Percentiles rank a stretch among this genome's conserved stretches.
Conservation (phyloP, 92 coral and sea anemone genomes). For the Anthopleura xanthogrammica region DNA sequence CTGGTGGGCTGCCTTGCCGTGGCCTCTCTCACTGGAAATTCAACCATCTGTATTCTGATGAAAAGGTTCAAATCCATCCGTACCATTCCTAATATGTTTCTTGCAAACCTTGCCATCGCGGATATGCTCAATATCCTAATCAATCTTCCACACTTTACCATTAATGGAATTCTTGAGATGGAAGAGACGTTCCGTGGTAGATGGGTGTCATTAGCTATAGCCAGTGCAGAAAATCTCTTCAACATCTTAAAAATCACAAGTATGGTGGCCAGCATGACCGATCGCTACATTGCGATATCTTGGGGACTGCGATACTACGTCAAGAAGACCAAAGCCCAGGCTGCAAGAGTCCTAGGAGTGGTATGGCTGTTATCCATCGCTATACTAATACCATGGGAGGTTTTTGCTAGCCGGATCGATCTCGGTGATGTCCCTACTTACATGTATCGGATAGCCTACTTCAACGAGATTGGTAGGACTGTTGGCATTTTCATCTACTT, state of each 20-base stretch:
- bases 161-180: constrained; percentile 20
- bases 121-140: constrained; percentile 29
- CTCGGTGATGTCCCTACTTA: constrained; percentile 31
- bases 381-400: background rate
- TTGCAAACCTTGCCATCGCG: constrained; percentile 38
- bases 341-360: background rate
- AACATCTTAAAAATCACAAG: constrained; percentile 20
- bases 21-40: constrained; percentile 32
- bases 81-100: constrained; percentile 36
- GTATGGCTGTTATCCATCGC: constrained; percentile 19
- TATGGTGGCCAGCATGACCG: constrained; percentile 26
- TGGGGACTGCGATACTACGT: constrained; percentile 37
- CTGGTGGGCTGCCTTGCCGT: constrained; percentile 18
- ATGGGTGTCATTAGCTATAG: background rate
- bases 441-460: constrained; percentile 27
- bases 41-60: constrained; percentile 16
- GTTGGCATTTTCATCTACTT: constrained; percentile 1
- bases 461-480: constrained; percentile 12
- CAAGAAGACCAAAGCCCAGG: constrained; percentile 14
- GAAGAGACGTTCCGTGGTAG: constrained; percentile 2
- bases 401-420: constrained; percentile 2
- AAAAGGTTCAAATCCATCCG: constrained; percentile 32
- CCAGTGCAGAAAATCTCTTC: constrained; percentile 18
- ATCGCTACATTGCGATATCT: constrained; percentile 37
- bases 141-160: constrained; percentile 33